phyloP scores from a whole-genome alignment of 2,888 invertebrate genomes.

The Onthophagus sagittarius region DNA sequence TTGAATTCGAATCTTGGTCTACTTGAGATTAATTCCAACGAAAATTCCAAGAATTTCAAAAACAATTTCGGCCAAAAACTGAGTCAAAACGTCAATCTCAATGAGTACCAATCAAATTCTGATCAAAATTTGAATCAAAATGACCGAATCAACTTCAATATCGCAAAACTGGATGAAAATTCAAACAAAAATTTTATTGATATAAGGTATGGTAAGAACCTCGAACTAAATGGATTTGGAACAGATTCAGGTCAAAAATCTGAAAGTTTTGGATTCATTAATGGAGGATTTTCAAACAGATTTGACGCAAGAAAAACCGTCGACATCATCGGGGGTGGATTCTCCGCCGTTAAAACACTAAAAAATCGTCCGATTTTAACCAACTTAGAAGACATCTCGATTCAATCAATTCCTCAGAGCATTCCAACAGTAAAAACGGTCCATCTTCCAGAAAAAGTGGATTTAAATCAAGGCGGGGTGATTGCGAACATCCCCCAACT shows the following conservation, averaged over 20 bases:
- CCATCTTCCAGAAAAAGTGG: slow-evolving; percentile 35
- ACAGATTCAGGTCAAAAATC: neutral
- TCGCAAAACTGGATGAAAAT: neutral
- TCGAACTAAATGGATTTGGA: neutral
- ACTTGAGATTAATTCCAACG: too few relatives aligned
- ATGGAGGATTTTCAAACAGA: neutral
- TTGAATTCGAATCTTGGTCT: neutral
- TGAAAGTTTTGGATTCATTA: neutral
- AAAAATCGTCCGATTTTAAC: slow-evolving; percentile 3
- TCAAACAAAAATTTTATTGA: neutral
- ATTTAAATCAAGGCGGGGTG: slow-evolving; percentile 33
- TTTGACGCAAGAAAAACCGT: slow-evolving; percentile 28
- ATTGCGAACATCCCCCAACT: slow-evolving; percentile 43
- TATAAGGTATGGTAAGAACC: neutral
- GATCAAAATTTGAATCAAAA: neutral
- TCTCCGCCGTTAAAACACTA: slow-evolving; percentile 37
- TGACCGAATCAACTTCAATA: neutral
- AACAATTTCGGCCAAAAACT: too few relatives aligned
- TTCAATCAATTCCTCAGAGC: slow-evolving; percentile 26
- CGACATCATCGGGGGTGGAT: slow-evolving; percentile 41
- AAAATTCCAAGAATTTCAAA: too few relatives aligned
- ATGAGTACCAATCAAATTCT: neutral
- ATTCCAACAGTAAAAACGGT: slow-evolving; percentile 37
- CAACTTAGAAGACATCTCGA: slow-evolving; percentile 4
- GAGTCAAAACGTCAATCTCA: too few relatives aligned